These are phyloP conservation scores for Glaucidium brasilianum DNA, from an alignment of 2,113 vertebrate genomes.

Conservation along the genomic window DNA sequence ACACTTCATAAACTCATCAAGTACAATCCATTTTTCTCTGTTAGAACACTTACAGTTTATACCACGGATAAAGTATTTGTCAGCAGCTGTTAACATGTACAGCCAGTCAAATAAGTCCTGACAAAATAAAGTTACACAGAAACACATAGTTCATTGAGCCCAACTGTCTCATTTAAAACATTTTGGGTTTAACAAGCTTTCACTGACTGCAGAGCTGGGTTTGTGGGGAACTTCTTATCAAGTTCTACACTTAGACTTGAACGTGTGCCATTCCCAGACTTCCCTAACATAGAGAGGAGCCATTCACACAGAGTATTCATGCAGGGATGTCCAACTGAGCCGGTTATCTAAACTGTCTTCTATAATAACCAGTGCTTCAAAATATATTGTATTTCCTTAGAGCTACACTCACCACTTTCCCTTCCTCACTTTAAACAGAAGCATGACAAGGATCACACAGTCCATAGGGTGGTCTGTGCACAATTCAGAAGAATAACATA, in stretches of 20 bases:
- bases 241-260: neutral
- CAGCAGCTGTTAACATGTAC: neutral
- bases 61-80: constrained; percentile 5
- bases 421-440: neutral
- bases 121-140: constrained; percentile 28
- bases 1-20: neutral
- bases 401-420: neutral
- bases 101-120: neutral
- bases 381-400: neutral
- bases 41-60: constrained; percentile 2
- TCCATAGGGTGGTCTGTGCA: neutral
- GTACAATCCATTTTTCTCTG: neutral
- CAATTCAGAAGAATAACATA: neutral
- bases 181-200: neutral
- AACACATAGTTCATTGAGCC: neutral
- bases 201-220: neutral
- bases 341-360: neutral
- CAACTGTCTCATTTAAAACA: neutral
- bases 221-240: neutral
- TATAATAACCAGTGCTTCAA: neutral
- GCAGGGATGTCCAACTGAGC: neutral
- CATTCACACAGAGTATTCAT: neutral
- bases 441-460: neutral
- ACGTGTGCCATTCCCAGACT: neutral
- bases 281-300: neutral